These are phyloP conservation scores for Hypocryptadius cinnamomeus DNA, from an alignment of 2,113 vertebrate genomes.

Conservation along the genomic window DNA sequence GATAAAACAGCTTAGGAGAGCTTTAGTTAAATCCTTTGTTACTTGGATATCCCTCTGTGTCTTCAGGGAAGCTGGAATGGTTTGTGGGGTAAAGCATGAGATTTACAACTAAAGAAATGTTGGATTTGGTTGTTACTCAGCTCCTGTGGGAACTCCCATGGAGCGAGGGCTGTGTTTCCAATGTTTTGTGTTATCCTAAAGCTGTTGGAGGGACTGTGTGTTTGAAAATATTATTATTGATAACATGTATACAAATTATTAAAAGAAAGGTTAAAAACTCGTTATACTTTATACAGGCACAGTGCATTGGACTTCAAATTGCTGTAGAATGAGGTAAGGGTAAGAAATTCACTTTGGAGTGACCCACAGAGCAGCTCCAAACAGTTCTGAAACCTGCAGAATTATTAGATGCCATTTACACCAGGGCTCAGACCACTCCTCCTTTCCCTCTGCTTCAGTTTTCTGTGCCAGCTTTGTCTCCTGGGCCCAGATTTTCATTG, in stretches of 20 bases:
- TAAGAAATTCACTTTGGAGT: background rate
- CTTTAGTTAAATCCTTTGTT: background rate
- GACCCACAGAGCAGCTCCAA: background rate
- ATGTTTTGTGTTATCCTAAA: background rate
- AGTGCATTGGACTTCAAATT: background rate
- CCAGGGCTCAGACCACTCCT: background rate
- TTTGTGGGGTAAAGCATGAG: background rate
- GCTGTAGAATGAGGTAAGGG: background rate
- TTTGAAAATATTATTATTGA: background rate
- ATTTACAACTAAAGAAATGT: background rate
- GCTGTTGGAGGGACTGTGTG: background rate
- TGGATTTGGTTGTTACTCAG: background rate
- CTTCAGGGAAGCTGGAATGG: background rate
- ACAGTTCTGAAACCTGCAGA: background rate
- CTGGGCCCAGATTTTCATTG: background rate
- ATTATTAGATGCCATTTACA: background rate
- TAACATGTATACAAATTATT: background rate
- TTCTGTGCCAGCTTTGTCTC: background rate
- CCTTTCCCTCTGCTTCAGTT: background rate
- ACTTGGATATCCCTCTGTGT: background rate
- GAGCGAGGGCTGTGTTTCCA: background rate
- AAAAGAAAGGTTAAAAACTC: background rate
- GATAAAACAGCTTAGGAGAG: background rate
- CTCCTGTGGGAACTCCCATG: background rate
- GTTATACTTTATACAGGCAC: background rate